Percentiles rank a stretch among this genome's conserved stretches.
phyloP scores from a whole-genome alignment of 2,113 vertebrate genomes.

The Oreochromis aureus region DNA sequence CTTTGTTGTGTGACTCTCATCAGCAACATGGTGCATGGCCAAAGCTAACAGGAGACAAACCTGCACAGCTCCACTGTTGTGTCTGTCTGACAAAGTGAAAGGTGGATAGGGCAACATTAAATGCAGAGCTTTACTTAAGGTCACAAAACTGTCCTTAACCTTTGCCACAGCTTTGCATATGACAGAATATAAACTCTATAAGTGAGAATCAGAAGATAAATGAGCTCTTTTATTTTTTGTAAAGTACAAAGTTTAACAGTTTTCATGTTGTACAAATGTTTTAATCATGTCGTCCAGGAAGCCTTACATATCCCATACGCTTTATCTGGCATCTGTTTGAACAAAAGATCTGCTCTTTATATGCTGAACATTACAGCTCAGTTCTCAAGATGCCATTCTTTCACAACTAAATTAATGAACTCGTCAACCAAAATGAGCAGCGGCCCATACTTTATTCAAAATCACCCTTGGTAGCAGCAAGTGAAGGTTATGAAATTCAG shows the following conservation, averaged over 20 bases:
- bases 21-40: neutral
- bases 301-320: neutral
- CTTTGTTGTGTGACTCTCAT: neutral
- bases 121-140: neutral
- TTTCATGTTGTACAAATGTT: neutral
- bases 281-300: neutral
- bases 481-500: neutral
- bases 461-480: neutral
- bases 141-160: neutral
- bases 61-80: neutral
- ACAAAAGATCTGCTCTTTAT: neutral
- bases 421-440: neutral
- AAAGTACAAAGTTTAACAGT: neutral
- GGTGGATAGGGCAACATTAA: neutral
- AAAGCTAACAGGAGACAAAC: neutral
- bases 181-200: neutral
- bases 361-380: neutral
- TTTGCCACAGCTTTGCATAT: neutral
- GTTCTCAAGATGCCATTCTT: neutral
- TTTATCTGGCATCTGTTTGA: neutral
- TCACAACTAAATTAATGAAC: neutral
- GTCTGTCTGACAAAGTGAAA: neutral
- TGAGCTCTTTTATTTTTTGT: neutral
- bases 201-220: neutral
- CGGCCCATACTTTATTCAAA: neutral